Conservation (phyloP, 2,797 vertebrate species). For the Diceros bicornis region DNA sequence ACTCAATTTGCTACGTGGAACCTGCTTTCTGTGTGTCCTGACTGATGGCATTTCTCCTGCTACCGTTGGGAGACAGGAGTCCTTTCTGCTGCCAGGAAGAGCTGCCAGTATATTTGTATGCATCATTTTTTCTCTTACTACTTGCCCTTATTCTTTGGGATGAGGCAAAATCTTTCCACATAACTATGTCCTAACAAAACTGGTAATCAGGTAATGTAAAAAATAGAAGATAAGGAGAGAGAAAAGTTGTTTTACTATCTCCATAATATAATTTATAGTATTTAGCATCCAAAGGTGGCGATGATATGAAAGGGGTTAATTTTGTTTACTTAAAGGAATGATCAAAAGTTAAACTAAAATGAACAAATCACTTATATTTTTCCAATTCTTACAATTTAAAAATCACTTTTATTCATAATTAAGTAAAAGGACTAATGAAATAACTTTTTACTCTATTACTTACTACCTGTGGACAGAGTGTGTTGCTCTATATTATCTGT, state of each 20-base stretch:
- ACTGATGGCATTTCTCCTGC: not conserved
- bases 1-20: not conserved
- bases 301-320: not conserved
- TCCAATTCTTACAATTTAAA: not conserved
- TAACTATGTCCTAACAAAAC: not conserved
- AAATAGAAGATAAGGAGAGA: not conserved
- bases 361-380: not conserved
- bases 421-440: not conserved
- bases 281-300: not conserved
- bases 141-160: not conserved
- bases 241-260: slow-evolving; percentile 35
- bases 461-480: not conserved
- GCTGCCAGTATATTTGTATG: not conserved
- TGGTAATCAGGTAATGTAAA: not conserved
- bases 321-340: not conserved
- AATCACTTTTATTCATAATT: not conserved
- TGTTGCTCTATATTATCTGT: not conserved
- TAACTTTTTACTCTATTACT: not conserved
- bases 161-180: not conserved
- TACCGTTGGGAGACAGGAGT: not conserved
- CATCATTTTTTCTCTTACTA: not conserved
- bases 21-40: not conserved
- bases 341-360: slow-evolving; percentile 27
- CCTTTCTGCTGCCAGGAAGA: not conserved
- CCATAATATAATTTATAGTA: not conserved